Evolutionary conservation across 2,113 vertebrate species (phyloP).

Genomic region (Petromus typicus): DNA sequence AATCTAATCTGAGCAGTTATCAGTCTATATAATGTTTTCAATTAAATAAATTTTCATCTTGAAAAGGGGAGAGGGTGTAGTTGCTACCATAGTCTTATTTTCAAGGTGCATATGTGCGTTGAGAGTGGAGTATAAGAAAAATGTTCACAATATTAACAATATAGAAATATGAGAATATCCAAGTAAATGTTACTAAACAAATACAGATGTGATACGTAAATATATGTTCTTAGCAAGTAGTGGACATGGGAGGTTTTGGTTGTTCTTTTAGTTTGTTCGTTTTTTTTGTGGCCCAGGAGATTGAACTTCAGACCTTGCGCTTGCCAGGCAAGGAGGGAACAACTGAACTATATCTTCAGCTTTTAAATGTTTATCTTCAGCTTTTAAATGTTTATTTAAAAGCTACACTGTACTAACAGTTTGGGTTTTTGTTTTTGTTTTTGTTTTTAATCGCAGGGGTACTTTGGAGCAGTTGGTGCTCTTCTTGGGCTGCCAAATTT

Average conservation of each 20-base stretch:
- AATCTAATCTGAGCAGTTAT: neutral
- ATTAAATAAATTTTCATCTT: neutral
- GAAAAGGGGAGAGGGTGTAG: neutral
- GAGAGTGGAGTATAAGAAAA: neutral
- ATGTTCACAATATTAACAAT: neutral
- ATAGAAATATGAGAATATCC: neutral
- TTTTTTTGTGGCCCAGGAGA: too few relatives aligned
- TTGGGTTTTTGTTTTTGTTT: neutral
- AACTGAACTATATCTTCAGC: too few relatives aligned
- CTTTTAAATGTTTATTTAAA: constrained; percentile 34
- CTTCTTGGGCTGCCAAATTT: constrained; percentile 91
- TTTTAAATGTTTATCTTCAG: too few relatives aligned
- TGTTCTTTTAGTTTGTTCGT: too few relatives aligned
- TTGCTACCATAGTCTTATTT: neutral
- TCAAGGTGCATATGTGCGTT: neutral
- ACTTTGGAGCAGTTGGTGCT: constrained; percentile 92
- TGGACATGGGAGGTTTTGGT: neutral
- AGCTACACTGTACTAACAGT: neutral
- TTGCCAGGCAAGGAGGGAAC: too few relatives aligned
- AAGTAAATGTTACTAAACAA: constrained; percentile 2
- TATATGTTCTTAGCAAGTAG: neutral
- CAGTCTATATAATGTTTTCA: neutral
- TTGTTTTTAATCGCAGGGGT: constrained; percentile 85
- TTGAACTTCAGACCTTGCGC: too few relatives aligned
- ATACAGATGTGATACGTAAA: neutral